A percentile compares a stretch with the other conserved stretches of the same genome.
phyloP scores from a whole-genome alignment of 2,888 invertebrate genomes.

The Plagodis dolabraria region DNA sequence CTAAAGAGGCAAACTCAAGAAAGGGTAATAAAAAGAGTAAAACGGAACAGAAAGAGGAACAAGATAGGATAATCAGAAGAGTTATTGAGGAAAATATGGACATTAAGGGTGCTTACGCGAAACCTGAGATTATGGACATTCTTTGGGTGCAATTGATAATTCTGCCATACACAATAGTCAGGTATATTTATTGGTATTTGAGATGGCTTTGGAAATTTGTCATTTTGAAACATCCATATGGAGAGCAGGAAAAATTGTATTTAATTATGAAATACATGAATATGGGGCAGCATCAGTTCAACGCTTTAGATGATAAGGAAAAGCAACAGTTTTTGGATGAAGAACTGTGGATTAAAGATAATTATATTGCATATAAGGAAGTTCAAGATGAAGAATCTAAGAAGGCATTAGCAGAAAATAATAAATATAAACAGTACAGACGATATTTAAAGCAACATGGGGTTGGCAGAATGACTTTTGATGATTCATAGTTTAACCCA shows the following conservation, averaged over 20 bases:
- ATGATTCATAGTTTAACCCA: constrained; percentile 86
- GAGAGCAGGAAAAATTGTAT: constrained; percentile 92
- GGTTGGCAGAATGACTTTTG: constrained; percentile 95
- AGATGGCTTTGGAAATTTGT: constrained; percentile 93
- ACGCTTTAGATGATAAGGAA: constrained; percentile 90
- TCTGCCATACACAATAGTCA: constrained; percentile 89
- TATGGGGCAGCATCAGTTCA: constrained; percentile 89
- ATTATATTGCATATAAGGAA: constrained; percentile 91
- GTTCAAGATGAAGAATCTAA: constrained; percentile 94
- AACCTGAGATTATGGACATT: constrained; percentile 91
- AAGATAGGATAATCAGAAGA: constrained; percentile 91
- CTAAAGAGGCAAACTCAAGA: constrained; percentile 83
- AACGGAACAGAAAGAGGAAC: constrained; percentile 89
- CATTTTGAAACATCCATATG: constrained; percentile 90
- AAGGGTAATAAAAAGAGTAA: constrained; percentile 83
- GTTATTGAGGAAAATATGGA: constrained; percentile 97
- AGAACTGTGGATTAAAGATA: constrained; percentile 93
- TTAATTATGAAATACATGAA: constrained; percentile 92
- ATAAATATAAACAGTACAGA: constrained; percentile 94
- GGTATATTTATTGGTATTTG: constrained; percentile 90
- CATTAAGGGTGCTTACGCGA: constrained; percentile 96
- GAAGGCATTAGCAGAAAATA: constrained; percentile 93
- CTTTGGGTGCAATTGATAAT: constrained; percentile 93
- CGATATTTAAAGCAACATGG: constrained; percentile 96
- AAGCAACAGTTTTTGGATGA: constrained; percentile 89